Evolutionary conservation across 2,797 vertebrate genomes (phyloP).

Genomic region (Yasuhikotakia modesta): DNA sequence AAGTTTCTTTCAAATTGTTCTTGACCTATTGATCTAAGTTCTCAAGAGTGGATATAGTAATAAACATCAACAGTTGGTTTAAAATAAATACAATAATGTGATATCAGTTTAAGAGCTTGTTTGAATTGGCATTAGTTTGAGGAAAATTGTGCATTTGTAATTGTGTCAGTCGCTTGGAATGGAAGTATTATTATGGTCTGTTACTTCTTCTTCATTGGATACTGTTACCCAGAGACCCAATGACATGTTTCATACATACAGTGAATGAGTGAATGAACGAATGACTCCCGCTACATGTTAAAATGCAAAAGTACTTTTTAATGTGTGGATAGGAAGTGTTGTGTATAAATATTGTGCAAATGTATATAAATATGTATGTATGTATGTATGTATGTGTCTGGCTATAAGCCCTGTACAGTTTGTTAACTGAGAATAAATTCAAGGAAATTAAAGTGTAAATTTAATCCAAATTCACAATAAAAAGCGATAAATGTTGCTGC

Average conservation of each 20-base stretch:
- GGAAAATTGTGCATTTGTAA: neutral
- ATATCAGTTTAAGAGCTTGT: neutral
- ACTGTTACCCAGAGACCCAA: conserved; percentile 31
- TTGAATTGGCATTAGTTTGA: neutral
- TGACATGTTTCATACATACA: conserved; percentile 29
- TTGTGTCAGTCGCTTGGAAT: neutral
- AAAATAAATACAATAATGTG: neutral
- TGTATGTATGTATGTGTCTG: conserved; percentile 44
- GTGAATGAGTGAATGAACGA: conserved; percentile 13
- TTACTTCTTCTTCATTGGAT: neutral
- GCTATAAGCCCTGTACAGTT: conserved; percentile 40
- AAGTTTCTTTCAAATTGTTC: neutral
- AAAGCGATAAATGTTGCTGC: conserved; percentile 55
- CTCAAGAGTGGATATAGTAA: neutral
- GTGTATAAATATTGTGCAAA: conserved; percentile 41
- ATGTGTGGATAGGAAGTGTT: conserved; percentile 45
- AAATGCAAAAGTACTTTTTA: conserved; percentile 48
- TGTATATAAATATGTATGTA: conserved; percentile 65
- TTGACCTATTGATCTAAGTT: neutral
- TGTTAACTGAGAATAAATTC: conserved; percentile 21
- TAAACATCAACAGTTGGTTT: neutral
- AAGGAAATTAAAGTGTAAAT: conserved; percentile 30
- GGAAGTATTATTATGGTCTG: conserved; percentile 14
- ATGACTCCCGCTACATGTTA: conserved; percentile 40
- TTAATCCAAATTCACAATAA: conserved; percentile 50